These are phyloP conservation scores for Lateolabrax maculatus DNA, from an alignment of 2,797 vertebrate genomes.

Conservation along the genomic window DNA sequence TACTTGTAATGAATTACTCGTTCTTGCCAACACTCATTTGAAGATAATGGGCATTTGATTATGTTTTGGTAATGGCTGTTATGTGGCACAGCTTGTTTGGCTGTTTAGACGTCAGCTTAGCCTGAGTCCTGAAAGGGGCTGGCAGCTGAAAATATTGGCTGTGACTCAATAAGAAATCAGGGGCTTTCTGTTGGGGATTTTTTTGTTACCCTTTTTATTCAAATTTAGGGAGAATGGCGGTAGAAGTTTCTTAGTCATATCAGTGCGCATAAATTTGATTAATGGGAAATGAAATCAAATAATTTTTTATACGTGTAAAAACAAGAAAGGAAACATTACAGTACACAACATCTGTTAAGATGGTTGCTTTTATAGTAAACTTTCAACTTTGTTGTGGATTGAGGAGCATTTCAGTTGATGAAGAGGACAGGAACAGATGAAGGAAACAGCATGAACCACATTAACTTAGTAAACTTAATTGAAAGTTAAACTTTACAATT, in stretches of 20 bases:
- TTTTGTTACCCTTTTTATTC: conserved; percentile 4
- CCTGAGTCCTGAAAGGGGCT: conserved; percentile 30
- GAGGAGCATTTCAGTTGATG: not conserved
- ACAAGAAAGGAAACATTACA: too few species aligned
- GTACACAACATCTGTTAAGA: not conserved
- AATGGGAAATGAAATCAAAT: not conserved
- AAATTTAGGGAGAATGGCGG: conserved; percentile 1
- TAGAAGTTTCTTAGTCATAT: conserved; percentile 1
- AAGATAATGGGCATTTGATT: conserved; percentile 66
- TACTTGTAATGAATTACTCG: conserved; percentile 33
- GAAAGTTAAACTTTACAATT: too few species aligned
- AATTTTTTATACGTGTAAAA: too few species aligned
- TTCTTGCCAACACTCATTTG: conserved; percentile 46
- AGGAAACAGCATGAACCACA: not conserved
- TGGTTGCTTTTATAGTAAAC: not conserved
- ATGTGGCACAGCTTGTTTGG: conserved; percentile 50
- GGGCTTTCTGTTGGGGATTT: conserved; percentile 15
- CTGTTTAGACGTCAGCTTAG: conserved; percentile 34
- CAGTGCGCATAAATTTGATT: not conserved
- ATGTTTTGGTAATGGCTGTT: conserved; percentile 48
- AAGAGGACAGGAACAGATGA: not conserved
- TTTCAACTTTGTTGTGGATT: not conserved
- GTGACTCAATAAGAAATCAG: conserved; percentile 44
- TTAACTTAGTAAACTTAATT: not conserved
- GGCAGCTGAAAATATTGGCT: conserved; percentile 54